Conservation (phyloP, 2,797 vertebrate species). For the Neoniphon sammara region DNA sequence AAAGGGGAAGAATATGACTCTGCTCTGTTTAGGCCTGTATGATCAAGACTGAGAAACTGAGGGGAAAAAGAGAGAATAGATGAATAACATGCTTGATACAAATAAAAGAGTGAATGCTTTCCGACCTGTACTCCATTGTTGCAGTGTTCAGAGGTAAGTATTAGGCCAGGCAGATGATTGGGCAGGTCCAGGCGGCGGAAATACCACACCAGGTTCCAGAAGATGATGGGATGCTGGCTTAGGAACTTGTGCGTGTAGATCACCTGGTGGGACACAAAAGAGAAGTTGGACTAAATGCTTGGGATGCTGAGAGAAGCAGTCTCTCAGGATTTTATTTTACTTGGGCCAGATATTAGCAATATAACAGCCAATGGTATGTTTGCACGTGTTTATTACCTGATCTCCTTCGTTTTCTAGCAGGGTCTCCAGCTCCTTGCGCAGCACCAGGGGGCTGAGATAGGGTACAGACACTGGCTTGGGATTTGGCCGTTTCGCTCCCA, state of each 20-base stretch:
- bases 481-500: slow-evolving; percentile 87
- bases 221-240: slow-evolving; percentile 98
- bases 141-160: slow-evolving; percentile 96
- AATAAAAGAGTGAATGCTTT: not conserved
- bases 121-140: slow-evolving; percentile 93
- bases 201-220: slow-evolving; percentile 99
- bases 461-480: slow-evolving; percentile 95
- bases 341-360: not conserved
- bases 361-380: rapidly evolving
- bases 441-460: slow-evolving; percentile 95
- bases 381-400: slow-evolving; percentile 84
- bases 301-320: not conserved
- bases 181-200: slow-evolving; percentile 94
- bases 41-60: not conserved
- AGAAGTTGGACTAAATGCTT: not conserved
- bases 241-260: slow-evolving; percentile 98
- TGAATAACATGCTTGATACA: rapidly evolving
- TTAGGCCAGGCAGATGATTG: slow-evolving; percentile 93
- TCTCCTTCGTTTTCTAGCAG: slow-evolving; percentile 97
- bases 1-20: not conserved
- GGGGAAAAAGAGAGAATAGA: not conserved
- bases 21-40: not conserved
- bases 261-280: slow-evolving; percentile 75
- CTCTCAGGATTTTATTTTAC: rapidly evolving
- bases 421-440: slow-evolving; percentile 97